phyloP scores from a whole-genome alignment of 1,140 invertebrate genomes.

The Teleopsis dalmanni region DNA sequence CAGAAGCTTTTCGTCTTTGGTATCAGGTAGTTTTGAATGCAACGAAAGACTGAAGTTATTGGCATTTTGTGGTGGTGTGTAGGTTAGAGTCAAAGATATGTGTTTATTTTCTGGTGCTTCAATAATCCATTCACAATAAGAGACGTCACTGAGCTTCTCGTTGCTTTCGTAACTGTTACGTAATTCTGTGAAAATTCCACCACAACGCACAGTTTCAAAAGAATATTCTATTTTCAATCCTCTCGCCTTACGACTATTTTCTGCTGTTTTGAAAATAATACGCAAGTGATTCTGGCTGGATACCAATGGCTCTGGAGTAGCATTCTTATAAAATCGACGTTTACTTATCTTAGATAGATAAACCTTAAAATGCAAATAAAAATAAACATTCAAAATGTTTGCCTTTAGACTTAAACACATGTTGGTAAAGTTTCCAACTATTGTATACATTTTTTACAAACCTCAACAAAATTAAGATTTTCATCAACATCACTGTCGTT shows the following conservation, averaged over 20 bases:
- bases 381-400: slow-evolving; percentile 47
- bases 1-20: too few relatives aligned
- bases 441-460: too few relatives aligned
- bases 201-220: slow-evolving; percentile 50
- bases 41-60: too few relatives aligned
- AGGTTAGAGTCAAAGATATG: slow-evolving; percentile 52
- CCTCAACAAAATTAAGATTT: too few relatives aligned
- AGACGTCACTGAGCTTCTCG: background rate
- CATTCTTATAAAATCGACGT: slow-evolving; percentile 19
- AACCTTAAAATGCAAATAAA: slow-evolving; percentile 14
- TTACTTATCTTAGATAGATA: slow-evolving; percentile 16
- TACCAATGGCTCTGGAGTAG: slow-evolving; percentile 21
- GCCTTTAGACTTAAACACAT: slow-evolving; percentile 19
- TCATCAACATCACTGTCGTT: too few relatives aligned
- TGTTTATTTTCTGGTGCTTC: slow-evolving; percentile 57
- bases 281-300: slow-evolving; percentile 65
- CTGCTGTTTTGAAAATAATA: slow-evolving; percentile 56
- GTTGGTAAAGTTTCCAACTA: too few relatives aligned
- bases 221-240: slow-evolving; percentile 55
- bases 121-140: slow-evolving; percentile 73
- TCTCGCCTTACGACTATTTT: slow-evolving; percentile 41
- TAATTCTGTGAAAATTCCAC: slow-evolving; percentile 55
- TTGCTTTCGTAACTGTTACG: slow-evolving; percentile 51
- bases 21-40: too few relatives aligned
- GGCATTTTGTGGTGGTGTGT: too few relatives aligned